A percentile compares a stretch with the other conserved stretches of the same genome.
phyloP scores from a whole-genome alignment of 2,113 vertebrate species.

The Dascyllus trimaculatus region DNA sequence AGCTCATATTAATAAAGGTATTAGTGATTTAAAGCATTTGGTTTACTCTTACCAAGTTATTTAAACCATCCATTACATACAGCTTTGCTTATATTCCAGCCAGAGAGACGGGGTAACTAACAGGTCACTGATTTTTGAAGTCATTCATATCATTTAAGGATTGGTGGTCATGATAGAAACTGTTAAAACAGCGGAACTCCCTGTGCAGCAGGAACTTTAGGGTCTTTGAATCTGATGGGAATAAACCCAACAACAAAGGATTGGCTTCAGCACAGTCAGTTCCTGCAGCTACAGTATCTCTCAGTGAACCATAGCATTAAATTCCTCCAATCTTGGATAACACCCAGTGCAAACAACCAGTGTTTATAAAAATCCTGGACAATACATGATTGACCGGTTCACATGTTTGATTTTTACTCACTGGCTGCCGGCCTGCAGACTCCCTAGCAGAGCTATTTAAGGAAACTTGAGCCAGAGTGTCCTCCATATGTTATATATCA shows the following conservation, averaged over 20 bases:
- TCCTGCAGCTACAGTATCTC: conserved; percentile 35
- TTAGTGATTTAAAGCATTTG: no score
- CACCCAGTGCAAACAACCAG: conserved; percentile 46
- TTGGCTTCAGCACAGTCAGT: conserved; percentile 24
- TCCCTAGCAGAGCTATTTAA: background rate
- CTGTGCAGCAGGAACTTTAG: background rate
- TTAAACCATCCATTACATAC: background rate
- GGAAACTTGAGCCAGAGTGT: background rate
- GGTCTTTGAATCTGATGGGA: background rate
- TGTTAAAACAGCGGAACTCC: background rate
- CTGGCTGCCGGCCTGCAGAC: background rate
- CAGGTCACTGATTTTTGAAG: background rate
- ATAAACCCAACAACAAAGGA: background rate
- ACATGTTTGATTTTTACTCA: conserved; percentile 27
- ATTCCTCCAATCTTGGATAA: conserved; percentile 38
- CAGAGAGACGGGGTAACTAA: background rate
- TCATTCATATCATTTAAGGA: background rate
- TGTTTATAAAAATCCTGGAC: conserved; percentile 23
- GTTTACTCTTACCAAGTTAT: no score
- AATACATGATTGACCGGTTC: background rate
- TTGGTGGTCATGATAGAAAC: background rate
- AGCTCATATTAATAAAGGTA: no score
- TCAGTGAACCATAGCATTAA: conserved; percentile 1
- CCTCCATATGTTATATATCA: background rate
- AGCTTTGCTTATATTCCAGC: background rate